Conservation (phyloP, 2,113 vertebrate genomes). For the Phycodurus eques region DNA sequence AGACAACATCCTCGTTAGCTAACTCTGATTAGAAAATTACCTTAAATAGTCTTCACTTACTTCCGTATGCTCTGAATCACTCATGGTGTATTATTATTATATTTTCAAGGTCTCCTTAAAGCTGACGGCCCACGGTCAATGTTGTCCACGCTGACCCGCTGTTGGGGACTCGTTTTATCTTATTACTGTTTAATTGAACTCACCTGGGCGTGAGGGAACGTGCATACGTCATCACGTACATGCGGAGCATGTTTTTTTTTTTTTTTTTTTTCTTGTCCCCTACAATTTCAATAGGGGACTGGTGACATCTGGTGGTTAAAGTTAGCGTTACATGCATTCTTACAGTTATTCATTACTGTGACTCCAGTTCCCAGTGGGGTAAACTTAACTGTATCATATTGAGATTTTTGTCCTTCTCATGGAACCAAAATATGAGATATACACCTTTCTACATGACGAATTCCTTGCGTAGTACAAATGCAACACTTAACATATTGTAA, state of each 20-base stretch:
- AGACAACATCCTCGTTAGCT: background rate
- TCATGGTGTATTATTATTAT: slow-evolving; percentile 43
- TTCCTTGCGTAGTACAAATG: no score
- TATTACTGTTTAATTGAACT: slow-evolving; percentile 57
- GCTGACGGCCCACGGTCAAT: slow-evolving; percentile 13
- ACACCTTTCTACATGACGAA: no score
- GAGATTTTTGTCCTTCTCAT: background rate
- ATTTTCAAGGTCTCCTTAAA: slow-evolving; percentile 8
- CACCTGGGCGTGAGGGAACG: slow-evolving; percentile 55
- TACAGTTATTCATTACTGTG: no score
- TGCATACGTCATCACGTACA: slow-evolving; percentile 18
- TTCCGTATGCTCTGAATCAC: slow-evolving; percentile 57
- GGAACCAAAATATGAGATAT: no score
- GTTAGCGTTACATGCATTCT: background rate
- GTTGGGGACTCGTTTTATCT: slow-evolving; percentile 6
- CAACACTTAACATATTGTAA: no score
- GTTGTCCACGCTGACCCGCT: slow-evolving; percentile 6
- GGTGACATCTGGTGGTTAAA: slow-evolving; percentile 33
- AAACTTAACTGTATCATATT: background rate
- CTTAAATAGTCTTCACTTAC: slow-evolving; percentile 49
- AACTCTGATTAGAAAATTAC: background rate
- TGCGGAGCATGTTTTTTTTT: background rate
- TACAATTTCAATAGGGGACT: background rate
- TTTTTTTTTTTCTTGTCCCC: no score
- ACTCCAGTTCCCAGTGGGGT: no score